phyloP scores from a whole-genome alignment of 2,888 invertebrate genomes.

The Digitonthophagus gazella region DNA sequence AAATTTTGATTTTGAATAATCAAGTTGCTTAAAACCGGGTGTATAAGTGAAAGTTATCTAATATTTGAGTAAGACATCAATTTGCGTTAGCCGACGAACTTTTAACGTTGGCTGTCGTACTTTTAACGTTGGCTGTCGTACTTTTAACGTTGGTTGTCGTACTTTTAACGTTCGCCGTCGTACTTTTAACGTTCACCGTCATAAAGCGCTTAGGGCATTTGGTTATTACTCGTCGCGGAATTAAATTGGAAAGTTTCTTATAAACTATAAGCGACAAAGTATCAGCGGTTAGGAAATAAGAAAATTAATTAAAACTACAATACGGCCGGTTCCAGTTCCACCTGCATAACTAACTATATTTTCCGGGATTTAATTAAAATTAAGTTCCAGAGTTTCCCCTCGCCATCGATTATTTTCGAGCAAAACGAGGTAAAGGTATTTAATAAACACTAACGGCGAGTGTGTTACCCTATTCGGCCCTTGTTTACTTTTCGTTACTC shows the following conservation, averaged over 20 bases:
- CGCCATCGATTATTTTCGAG: not conserved
- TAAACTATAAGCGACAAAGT: not conserved
- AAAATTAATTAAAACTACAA: not conserved
- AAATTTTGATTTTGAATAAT: too few species aligned
- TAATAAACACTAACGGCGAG: not conserved
- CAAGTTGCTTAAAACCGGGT: too few species aligned
- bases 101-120: not conserved
- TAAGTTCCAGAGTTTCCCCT: not conserved
- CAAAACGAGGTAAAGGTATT: not conserved
- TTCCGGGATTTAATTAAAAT: not conserved
- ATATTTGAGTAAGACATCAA: not conserved
- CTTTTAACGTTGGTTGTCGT: too few species aligned
- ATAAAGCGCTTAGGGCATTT: not conserved
- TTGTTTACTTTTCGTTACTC: not conserved
- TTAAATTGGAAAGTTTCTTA: not conserved
- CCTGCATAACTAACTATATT: not conserved
- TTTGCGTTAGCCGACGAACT: not conserved
- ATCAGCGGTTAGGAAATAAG: not conserved
- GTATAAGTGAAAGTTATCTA: not conserved
- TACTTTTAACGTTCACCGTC: not conserved
- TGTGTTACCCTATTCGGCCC: not conserved
- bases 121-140: too few species aligned
- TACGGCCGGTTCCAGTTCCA: not conserved
- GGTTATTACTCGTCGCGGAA: not conserved
- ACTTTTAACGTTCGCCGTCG: not conserved